Evolutionary conservation across 1,140 invertebrate genomes (phyloP), one percentile per base, ranked within the genome.

Genomic region (Rhopalosiphum maidis): DNA sequence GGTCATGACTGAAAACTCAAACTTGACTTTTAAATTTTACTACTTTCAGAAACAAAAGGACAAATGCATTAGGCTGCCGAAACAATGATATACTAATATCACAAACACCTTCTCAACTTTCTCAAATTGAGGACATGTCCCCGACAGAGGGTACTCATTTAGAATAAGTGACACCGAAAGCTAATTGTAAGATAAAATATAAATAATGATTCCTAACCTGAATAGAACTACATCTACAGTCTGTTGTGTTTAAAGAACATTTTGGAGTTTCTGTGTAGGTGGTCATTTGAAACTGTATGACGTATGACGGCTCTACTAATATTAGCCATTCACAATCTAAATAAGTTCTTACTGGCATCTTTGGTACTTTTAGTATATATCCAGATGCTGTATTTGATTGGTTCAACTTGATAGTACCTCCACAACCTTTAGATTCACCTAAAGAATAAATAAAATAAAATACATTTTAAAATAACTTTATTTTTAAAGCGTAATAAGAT

Each of bases 341-440:
- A 46, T 48, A 11, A 1, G 68, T 82, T 51, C 51, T 92, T 43
- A 2, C 18, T 37, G 43, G 6, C 7, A 82, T n/a, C 25, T 92
- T 92, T 25, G 91, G 91, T 35, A 48, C 9, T 92, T 85, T 51
- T 25, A 92, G 25, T 41, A n/a, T 83, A 83, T 92, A 83, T 0
- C 68, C 35, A 4, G 60, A 22, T 25, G 5, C 7, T 6, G 21
- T 46, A 51, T 51, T 83, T 25, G 91, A 46, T 48, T 85, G 46
- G 77, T 92, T 83, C 23, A 92, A 83, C 15, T 46, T 92, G 46
- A 92, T 83, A 25, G 77, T 92, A 51, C 91, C 91, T 87, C 60
- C 91, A 48, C 91, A 92, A 37, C 91, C 91, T 46, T 35, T 37
- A 37, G 77, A 30, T 92, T 92, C 91, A 48, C 91, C 91, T 92